Evolutionary conservation across 2,113 vertebrate genomes (phyloP).

Genomic region (Neofelis nebulosa): DNA sequence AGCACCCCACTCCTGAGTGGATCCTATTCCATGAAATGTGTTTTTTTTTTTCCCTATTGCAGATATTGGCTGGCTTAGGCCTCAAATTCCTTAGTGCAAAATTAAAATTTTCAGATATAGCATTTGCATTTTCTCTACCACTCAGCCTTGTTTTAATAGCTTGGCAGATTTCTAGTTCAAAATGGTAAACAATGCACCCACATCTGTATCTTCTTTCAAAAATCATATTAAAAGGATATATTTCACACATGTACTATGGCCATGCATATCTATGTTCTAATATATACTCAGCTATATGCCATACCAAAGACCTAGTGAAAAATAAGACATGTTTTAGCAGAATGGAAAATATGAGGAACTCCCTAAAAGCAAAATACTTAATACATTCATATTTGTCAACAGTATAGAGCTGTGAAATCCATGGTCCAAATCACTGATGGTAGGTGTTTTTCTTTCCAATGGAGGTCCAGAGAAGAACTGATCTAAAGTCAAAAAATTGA

Average conservation of each 20-base stretch:
- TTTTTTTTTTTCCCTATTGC: background rate
- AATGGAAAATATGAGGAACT: background rate
- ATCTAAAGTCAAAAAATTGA: background rate
- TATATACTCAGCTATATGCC: background rate
- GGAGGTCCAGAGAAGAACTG: background rate
- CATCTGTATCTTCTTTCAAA: background rate
- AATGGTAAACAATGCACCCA: background rate
- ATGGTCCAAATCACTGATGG: background rate
- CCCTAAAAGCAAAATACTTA: background rate
- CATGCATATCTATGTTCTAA: background rate
- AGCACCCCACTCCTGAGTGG: rapidly evolving
- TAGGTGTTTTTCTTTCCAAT: background rate
- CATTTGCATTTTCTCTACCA: background rate
- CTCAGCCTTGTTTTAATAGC: background rate
- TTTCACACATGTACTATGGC: background rate
- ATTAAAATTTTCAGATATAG: background rate
- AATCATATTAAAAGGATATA: background rate
- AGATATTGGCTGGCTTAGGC: background rate
- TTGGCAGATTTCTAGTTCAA: slow-evolving; percentile 31
- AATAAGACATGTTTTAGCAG: background rate
- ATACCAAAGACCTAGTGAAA: background rate
- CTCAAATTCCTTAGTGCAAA: background rate
- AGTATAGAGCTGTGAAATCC: background rate
- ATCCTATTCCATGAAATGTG: background rate
- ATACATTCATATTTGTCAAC: background rate